These are phyloP conservation scores for Raillietiella orientalis DNA, from an alignment of 2,888 invertebrate genomes.

Conservation along the genomic window DNA sequence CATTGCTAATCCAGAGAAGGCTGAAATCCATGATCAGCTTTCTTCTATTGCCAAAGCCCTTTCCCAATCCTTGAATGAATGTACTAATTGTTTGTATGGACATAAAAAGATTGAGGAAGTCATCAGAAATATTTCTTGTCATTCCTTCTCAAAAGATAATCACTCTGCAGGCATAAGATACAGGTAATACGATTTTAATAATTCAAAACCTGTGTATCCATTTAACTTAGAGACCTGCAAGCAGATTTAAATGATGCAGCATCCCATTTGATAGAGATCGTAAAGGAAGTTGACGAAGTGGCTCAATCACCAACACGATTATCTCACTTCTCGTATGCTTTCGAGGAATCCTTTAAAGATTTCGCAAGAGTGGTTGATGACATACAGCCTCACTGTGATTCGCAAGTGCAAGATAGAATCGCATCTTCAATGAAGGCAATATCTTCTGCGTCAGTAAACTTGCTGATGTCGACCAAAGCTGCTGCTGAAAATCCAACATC, in stretches of 20 bases:
- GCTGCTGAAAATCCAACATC: constrained; percentile 61
- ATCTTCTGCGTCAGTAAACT: constrained; percentile 49
- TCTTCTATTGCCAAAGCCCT: constrained; percentile 32
- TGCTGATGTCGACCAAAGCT: constrained; percentile 56
- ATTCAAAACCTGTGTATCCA: too few species aligned
- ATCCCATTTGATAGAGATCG: constrained; percentile 44
- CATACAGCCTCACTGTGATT: constrained; percentile 27
- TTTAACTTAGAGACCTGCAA: constrained; percentile 49
- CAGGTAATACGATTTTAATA: too few species aligned
- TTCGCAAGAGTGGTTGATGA: constrained; percentile 45
- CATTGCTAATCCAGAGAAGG: constrained; percentile 26
- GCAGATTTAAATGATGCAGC: constrained; percentile 54
- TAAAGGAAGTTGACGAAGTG: constrained; percentile 43
- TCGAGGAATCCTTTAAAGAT: constrained; percentile 38
- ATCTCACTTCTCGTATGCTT: constrained; percentile 37
- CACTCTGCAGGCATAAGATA: too few species aligned
- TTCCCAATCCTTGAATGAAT: constrained; percentile 24
- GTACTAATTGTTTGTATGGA: constrained; percentile 60
- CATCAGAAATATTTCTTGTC: too few species aligned
- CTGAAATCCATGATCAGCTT: constrained; percentile 23
- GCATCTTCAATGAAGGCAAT: constrained; percentile 57
- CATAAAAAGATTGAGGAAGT: constrained; percentile 78
- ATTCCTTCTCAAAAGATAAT: too few species aligned
- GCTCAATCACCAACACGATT: constrained; percentile 32
- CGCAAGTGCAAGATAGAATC: constrained; percentile 40